Evolutionary conservation across 2,797 vertebrate genomes (phyloP), one percentile per base, ranked within the genome.

Genomic region (Amphiprion clarkii): DNA sequence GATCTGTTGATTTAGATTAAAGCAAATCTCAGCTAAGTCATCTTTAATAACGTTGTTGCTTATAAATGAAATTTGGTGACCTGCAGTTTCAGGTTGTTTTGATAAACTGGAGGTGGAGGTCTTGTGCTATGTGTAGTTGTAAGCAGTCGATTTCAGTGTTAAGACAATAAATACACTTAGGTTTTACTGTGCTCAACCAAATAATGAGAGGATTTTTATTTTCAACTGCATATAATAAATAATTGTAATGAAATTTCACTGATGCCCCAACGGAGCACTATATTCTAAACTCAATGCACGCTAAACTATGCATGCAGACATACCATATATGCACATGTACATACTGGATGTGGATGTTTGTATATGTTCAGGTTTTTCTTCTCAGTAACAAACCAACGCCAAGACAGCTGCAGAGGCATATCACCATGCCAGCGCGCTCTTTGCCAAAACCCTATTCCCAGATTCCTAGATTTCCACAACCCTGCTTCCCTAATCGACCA

Each of bases 401-500:
- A 78, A 78, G 83, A 93, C 93, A 94, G 91, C 90, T 91, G 88
- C 89, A 79, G 79, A 87, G 59, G 49, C 77, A 60, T 69, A 74
- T 83, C 81, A 53, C 74, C 25, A 70, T 85, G 74, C 84, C 79
- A 84, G 85, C 13, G 9, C 13, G 1, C 29, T 69, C 63, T 76
- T 77, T 78, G 84, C 89, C 91, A 92, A 89, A 92, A 86, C 70
- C 79, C 33, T 83, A 85, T 91, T 92, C 93, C 91, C 89, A 91
- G 89, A 93, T 91, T 93, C 87, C 88, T 87, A 71, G 79, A 92
- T 93, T 93, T 94, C 90, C 89, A 88, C 81, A 84, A 88, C 53
- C 70, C 78, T 40, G 85, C 76, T 88, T 88, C 69, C 66, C 80
- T 87, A 89, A 92, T 94, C 60, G 53, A 85, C 78, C 79, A 90